Evolutionary conservation across 2,797 vertebrate species (phyloP), one percentile per base, ranked within the genome.

Genomic region (Paratrypauchen microcephalus): DNA sequence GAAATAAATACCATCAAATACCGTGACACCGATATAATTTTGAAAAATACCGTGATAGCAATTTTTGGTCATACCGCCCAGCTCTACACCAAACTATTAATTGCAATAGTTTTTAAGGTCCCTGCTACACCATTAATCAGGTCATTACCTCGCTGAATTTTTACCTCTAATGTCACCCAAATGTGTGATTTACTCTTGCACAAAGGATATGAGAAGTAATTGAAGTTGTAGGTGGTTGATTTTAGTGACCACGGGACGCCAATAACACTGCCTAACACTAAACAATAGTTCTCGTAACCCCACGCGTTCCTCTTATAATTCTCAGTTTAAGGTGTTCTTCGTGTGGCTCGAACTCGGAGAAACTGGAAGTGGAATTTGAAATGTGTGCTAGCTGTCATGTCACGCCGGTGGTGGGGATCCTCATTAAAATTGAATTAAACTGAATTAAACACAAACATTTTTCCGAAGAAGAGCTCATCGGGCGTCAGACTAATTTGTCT

Each of bases 341-440:
- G 8, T 6, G 55, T 81, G 66, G 77, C 73, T 66, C 69, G 50
- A 50, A 76, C 67, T 68, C 28, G 71, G 39, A 68, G 26, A 68
- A 41, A 64, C 28, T 55, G 21, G 21, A 60, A 57, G 69, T 5
- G 13, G 64, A 68, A 74, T 75, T 66, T 60, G 73, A 78, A 54
- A 32, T 21, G 21, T 16, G 47, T 61, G 55, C 47, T 60, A 59
- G 65, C 48, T 78, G 75, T 68, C 57, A 5, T 75, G 70, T 70
- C 62, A 47, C 68, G 69, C 15, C 66, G 56, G 57, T 47, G 63
- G 67, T 71, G 62, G 75, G 78, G 73, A 67, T 83, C 81, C 78
- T 89, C 76, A 85, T 89, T 89, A 89, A 83, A 89, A 84, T 86
- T n/a, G n/a, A n/a, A n/a, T n/a, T n/a, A n/a, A n/a, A n/a, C 77